phyloP scores from a whole-genome alignment of 2,797 vertebrate species.

The Centroberyx gerrardi region DNA sequence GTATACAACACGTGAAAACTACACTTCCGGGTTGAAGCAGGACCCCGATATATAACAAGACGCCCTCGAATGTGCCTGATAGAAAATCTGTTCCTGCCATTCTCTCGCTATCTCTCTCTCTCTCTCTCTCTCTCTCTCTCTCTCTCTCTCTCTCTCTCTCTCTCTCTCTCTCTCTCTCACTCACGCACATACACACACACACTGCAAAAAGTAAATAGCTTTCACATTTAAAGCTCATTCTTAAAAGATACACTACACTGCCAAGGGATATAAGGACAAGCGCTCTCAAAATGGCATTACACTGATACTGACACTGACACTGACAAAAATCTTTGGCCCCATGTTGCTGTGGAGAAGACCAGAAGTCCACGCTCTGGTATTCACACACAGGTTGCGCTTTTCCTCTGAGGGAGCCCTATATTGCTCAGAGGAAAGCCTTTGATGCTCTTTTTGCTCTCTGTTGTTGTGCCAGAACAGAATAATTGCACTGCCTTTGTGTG shows the following conservation, averaged over 20 bases:
- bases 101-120: not conserved
- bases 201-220: no score
- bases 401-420: constrained; percentile 82
- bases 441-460: constrained; percentile 88
- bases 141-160: not conserved
- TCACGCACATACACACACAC: not conserved
- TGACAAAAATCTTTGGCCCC: constrained; percentile 63
- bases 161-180: not conserved
- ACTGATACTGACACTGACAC: constrained; percentile 25
- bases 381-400: constrained; percentile 81
- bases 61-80: constrained; percentile 70
- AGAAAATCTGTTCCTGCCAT: constrained; percentile 33
- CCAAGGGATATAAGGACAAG: not conserved
- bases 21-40: constrained; percentile 71
- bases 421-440: constrained; percentile 85
- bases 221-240: not conserved
- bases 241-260: not conserved
- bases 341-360: constrained; percentile 66
- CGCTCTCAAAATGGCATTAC: constrained; percentile 41
- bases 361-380: constrained; percentile 78
- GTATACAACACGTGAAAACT: constrained; percentile 70
- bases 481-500: constrained; percentile 86
- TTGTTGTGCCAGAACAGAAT: constrained; percentile 88
- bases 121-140: not conserved
- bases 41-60: constrained; percentile 48